Conservation (phyloP, 2,888 invertebrate genomes). For the Drosophila fulvimacula region DNA sequence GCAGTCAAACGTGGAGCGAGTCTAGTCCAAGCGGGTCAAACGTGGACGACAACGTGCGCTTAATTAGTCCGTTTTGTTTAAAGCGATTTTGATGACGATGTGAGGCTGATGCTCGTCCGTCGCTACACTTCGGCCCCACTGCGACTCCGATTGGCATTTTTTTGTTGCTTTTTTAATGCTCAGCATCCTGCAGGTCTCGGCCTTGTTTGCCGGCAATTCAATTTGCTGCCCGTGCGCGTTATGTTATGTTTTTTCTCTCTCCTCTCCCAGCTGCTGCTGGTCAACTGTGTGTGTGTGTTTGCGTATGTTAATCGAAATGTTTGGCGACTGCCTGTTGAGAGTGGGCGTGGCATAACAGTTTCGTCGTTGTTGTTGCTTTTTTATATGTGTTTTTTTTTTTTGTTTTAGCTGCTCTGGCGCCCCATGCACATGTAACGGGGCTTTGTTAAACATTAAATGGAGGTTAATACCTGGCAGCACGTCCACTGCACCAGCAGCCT, state of each 20-base stretch:
- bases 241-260: conserved; percentile 12
- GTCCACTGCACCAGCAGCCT: conserved; percentile 57
- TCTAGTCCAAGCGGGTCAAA: conserved; percentile 17
- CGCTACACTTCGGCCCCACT: conserved; percentile 7
- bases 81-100: conserved; percentile 73
- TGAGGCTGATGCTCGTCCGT: conserved; percentile 48
- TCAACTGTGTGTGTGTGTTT: conserved; percentile 61
- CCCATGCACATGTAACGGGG: conserved; percentile 67
- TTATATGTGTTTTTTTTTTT: conserved; percentile 26
- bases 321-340: conserved; percentile 56
- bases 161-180: conserved; percentile 37
- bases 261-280: conserved; percentile 3
- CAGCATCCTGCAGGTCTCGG: conserved; percentile 46
- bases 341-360: conserved; percentile 40
- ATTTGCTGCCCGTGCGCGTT: conserved; percentile 62
- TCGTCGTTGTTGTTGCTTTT: conserved; percentile 10
- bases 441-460: conserved; percentile 79
- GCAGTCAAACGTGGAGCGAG: neutral
- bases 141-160: conserved; percentile 14
- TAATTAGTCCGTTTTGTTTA: conserved; percentile 79
- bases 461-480: conserved; percentile 80
- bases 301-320: conserved; percentile 79
- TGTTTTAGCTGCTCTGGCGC: neutral
- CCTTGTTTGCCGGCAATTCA: conserved; percentile 69
- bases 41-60: conserved; percentile 58